Evolutionary conservation across 2,888 invertebrate genomes (phyloP).

Genomic region (Barypeithes pellucidus): DNA sequence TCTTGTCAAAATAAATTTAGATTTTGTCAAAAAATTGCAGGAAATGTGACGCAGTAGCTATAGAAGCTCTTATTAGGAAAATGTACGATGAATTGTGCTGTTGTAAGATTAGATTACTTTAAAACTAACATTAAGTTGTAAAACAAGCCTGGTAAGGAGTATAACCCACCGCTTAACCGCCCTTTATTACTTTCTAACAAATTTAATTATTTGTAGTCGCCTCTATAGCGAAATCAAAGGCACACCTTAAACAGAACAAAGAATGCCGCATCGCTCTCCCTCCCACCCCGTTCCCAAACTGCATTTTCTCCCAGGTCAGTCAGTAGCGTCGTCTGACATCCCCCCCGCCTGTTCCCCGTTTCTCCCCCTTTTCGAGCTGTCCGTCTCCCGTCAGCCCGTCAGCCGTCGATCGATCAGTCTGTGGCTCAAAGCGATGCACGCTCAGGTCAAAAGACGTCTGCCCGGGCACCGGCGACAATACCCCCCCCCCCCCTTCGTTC

Average conservation of each 20-base stretch:
- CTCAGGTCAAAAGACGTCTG: conserved; percentile 71
- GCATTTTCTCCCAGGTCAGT: conserved; percentile 63
- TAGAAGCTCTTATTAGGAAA: no score
- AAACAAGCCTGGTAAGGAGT: no score
- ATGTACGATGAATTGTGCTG: no score
- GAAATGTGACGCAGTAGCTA: no score
- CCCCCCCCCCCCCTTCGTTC: no score
- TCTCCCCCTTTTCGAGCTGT: conserved; percentile 65
- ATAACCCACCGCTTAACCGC: no score
- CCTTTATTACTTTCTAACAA: background rate
- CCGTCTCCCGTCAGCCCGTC: conserved; percentile 71
- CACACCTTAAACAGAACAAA: conserved; percentile 54
- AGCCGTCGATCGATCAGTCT: conserved; percentile 70
- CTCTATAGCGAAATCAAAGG: conserved; percentile 12
- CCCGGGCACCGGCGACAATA: conserved; percentile 67
- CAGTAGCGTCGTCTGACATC: conserved; percentile 55
- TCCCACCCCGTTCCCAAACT: conserved; percentile 46
- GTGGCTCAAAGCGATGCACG: conserved; percentile 72
- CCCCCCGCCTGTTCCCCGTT: conserved; percentile 50
- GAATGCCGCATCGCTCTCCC: conserved; percentile 52
- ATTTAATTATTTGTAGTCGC: conserved; percentile 1
- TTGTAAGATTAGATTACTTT: no score
- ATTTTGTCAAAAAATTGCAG: no score
- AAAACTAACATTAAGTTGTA: no score
- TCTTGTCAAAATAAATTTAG: no score